These are phyloP conservation scores for Andrena bicolor DNA, from an alignment of 2,888 invertebrate genomes.

Conservation along the genomic window DNA sequence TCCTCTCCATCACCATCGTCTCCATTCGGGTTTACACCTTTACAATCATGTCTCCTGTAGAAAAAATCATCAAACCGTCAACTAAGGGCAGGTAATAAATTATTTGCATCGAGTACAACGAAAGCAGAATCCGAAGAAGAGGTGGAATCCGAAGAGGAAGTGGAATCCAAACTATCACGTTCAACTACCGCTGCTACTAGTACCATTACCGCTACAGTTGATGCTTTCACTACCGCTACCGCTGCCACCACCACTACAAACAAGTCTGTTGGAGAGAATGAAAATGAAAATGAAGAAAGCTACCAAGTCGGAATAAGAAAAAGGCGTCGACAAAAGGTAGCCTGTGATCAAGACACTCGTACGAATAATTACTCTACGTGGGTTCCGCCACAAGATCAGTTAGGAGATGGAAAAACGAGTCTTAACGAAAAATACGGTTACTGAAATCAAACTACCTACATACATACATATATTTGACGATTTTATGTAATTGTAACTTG, in stretches of 20 bases:
- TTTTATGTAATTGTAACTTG: background rate
- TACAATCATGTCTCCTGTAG: background rate
- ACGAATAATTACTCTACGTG: conserved; percentile 90
- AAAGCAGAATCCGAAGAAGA: conserved; percentile 24
- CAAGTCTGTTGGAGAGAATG: background rate
- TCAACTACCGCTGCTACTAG: background rate
- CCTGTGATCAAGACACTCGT: conserved; percentile 83
- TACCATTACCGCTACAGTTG: background rate
- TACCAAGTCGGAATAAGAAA: background rate
- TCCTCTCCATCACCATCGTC: background rate
- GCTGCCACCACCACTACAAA: too few relatives aligned
- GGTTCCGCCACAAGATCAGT: conserved; percentile 91
- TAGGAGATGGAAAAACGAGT: conserved; percentile 91
- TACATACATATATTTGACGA: background rate
- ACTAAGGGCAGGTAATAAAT: background rate
- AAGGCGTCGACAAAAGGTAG: conserved; percentile 31
- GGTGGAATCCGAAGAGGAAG: conserved; percentile 28
- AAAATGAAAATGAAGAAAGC: background rate
- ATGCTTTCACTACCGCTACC: background rate
- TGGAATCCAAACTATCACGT: background rate
- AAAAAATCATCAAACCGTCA: conserved; percentile 2
- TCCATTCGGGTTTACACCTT: background rate
- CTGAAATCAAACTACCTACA: conserved; percentile 81
- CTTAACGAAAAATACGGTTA: conserved; percentile 93
- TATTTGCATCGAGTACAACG: background rate